Evolutionary conservation across 2,888 invertebrate species (phyloP).

Genomic region (Chymomyza procnemis): DNA sequence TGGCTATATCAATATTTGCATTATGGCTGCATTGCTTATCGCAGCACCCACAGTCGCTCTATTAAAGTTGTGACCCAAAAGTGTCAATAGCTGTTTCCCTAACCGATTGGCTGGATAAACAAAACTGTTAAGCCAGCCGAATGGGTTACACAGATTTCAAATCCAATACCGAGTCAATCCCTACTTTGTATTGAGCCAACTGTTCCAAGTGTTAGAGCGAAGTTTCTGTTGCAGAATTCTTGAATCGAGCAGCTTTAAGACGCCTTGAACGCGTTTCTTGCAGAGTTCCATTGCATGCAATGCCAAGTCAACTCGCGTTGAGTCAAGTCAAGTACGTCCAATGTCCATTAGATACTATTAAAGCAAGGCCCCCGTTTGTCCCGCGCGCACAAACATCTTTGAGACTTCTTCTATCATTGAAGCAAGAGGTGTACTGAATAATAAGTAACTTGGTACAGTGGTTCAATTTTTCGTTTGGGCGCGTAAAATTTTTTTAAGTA

Average conservation of each 20-base stretch:
- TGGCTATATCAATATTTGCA: slow-evolving; percentile 57
- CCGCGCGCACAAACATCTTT: neutral
- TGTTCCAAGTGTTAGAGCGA: slow-evolving; percentile 7
- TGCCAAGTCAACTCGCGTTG: neutral
- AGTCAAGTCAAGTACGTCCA: slow-evolving; percentile 11
- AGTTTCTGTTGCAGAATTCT: slow-evolving; percentile 17
- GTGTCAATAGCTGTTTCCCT: neutral
- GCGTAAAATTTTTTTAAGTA: neutral
- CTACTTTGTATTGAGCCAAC: neutral
- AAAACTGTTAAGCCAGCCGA: slow-evolving; percentile 4
- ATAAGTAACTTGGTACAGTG: neutral
- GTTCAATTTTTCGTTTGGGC: neutral
- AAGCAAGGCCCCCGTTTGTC: neutral
- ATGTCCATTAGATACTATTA: slow-evolving; percentile 16
- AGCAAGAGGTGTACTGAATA: slow-evolving; percentile 4
- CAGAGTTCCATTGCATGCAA: slow-evolving; percentile 9
- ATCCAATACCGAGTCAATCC: neutral
- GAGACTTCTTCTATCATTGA: neutral
- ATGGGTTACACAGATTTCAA: neutral
- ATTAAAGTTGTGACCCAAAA: too few species aligned
- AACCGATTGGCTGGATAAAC: neutral
- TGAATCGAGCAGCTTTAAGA: neutral
- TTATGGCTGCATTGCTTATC: slow-evolving; percentile 60
- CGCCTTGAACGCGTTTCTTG: slow-evolving; percentile 36
- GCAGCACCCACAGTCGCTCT: slow-evolving; percentile 49